Conservation (phyloP, 2,113 vertebrate genomes). For the Chloropsis cyanopogon region DNA sequence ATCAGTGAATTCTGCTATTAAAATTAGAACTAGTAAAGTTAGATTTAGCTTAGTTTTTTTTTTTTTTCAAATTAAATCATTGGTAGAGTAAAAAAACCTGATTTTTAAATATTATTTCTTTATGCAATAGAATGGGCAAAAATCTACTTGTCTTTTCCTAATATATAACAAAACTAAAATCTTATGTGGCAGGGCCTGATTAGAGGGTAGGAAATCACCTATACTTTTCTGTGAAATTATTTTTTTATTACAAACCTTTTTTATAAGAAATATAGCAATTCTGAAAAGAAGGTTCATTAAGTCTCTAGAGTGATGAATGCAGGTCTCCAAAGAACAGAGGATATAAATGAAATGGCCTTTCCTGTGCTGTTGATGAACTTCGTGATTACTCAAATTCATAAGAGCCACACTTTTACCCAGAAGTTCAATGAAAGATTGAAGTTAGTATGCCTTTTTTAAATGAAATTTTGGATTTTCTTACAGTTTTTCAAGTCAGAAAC, state of each 20-base stretch:
- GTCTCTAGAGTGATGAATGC: neutral
- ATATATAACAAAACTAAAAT: neutral
- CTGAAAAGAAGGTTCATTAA: neutral
- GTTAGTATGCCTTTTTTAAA: neutral
- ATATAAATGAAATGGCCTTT: neutral
- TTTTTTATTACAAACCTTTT: neutral
- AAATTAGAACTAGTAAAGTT: neutral
- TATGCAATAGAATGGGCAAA: neutral
- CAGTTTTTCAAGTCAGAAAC: neutral
- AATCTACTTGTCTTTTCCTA: neutral
- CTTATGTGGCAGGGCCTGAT: fast-evolving
- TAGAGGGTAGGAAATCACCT: neutral
- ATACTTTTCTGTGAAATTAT: neutral
- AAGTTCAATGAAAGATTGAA: neutral
- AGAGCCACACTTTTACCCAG: neutral
- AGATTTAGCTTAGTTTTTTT: neutral
- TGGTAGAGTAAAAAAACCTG: neutral
- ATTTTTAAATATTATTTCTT: neutral
- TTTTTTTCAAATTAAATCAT: neutral
- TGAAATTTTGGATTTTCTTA: neutral
- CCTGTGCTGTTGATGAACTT: neutral
- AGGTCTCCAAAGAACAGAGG: neutral
- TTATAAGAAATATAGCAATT: neutral
- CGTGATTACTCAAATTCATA: neutral
- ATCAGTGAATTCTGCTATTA: neutral